Percentiles rank a stretch among this genome's conserved stretches.
Conservation (phyloP, 2,888 invertebrate species). For the Alloscopus bannaensis region DNA sequence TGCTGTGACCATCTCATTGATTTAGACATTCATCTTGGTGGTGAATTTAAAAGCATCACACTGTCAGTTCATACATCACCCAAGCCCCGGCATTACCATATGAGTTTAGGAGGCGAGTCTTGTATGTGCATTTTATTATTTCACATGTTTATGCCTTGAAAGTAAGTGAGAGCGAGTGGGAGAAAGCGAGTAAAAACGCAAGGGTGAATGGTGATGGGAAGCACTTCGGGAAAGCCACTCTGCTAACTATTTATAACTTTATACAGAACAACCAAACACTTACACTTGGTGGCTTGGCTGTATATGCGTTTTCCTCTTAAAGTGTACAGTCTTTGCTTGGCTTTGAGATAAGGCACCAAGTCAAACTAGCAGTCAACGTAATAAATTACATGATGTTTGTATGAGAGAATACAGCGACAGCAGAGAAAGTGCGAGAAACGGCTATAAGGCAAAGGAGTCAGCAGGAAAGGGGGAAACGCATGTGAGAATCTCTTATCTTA, state of each 20-base stretch:
- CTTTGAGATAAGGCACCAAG: conserved; percentile 52
- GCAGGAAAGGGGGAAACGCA: conserved; percentile 9
- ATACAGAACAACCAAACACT: too few relatives aligned
- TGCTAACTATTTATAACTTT: conserved; percentile 31
- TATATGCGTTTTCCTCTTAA: background rate
- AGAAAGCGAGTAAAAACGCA: too few relatives aligned
- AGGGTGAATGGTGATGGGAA: conserved; percentile 16
- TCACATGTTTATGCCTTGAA: conserved; percentile 39
- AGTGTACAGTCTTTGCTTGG: conserved; percentile 4
- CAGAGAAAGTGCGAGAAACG: background rate
- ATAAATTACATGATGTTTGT: conserved; percentile 57
- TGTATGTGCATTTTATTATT: conserved; percentile 10
- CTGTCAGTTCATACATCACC: conserved; percentile 61
- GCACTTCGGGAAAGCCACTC: conserved; percentile 27
- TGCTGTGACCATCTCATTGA: conserved; percentile 60
- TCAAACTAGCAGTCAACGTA: conserved; percentile 58
- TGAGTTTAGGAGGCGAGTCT: background rate
- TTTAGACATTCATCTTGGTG: conserved; percentile 60
- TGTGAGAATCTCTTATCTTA: conserved; percentile 36
- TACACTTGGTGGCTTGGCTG: too few relatives aligned
- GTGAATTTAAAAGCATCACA: conserved; percentile 55
- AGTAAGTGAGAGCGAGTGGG: conserved; percentile 30
- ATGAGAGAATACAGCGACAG: conserved; percentile 40
- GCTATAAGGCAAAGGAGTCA: background rate
- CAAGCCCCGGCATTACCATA: conserved; percentile 34